Conservation (phyloP, 2,888 invertebrate species). For the Limnephilus rhombicus region DNA sequence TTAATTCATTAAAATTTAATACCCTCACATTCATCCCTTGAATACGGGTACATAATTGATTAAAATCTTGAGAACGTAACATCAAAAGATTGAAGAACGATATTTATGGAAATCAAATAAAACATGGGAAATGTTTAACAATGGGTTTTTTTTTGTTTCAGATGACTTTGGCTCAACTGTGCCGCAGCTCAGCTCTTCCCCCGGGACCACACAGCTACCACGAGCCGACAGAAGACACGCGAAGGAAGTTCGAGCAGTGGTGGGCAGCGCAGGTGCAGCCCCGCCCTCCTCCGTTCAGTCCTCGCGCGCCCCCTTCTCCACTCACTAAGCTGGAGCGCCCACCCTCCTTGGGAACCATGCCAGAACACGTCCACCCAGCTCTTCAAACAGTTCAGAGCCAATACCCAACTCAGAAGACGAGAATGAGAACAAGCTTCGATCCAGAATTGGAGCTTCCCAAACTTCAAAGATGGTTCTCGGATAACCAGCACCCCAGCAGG, state of each 20-base stretch:
- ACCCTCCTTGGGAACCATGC: constrained; percentile 74
- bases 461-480: constrained; percentile 96
- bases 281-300: constrained; percentile 76
- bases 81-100: background rate
- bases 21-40: background rate
- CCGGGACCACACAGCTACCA: constrained; percentile 81
- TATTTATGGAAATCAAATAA: background rate
- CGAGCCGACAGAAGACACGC: constrained; percentile 89
- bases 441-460: constrained; percentile 97
- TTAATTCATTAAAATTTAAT: constrained; percentile 16
- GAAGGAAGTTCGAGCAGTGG: constrained; percentile 95
- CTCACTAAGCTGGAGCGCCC: constrained; percentile 77
- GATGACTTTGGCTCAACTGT: constrained; percentile 89
- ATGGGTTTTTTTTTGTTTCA: constrained; percentile 70
- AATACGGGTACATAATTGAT: background rate
- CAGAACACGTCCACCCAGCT: constrained; percentile 84
- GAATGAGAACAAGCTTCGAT: constrained; percentile 98
- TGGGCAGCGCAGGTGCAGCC: constrained; percentile 87
- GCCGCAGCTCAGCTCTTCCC: constrained; percentile 85
- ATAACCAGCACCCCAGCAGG: constrained; percentile 97
- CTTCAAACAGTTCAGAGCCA: constrained; percentile 87
- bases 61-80: background rate
- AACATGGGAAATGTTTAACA: background rate
- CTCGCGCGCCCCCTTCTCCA: constrained; percentile 74
- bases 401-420: constrained; percentile 90